These are phyloP conservation scores for Malurus melanocephalus DNA, from an alignment of 2,113 vertebrate genomes.

Conservation along the genomic window DNA sequence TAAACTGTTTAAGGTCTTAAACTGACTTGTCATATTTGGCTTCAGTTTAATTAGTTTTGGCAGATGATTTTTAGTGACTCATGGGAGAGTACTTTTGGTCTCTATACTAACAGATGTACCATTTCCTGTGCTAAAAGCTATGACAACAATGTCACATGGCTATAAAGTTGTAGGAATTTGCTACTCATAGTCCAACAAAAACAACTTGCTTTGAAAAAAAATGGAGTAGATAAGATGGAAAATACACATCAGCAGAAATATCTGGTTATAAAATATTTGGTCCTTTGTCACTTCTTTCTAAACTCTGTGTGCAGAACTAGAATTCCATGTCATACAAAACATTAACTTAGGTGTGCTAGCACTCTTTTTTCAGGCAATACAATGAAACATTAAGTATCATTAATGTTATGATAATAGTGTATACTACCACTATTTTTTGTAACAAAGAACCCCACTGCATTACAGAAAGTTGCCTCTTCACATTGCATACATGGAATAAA, in stretches of 20 bases:
- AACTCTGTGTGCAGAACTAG: not conserved
- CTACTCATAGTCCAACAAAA: conserved; percentile 56
- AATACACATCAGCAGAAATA: conserved; percentile 5
- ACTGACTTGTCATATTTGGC: conserved; percentile 84
- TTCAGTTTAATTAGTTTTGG: conserved; percentile 83
- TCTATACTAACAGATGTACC: conserved; percentile 72
- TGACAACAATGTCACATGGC: conserved; percentile 80
- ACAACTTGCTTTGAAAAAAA: conserved; percentile 5
- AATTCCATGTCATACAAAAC: not conserved
- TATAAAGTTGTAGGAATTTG: conserved; percentile 68
- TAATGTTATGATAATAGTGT: too few relatives aligned
- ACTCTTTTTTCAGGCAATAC: too few relatives aligned
- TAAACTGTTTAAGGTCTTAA: conserved; percentile 74
- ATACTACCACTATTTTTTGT: not conserved
- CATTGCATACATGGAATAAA: not conserved
- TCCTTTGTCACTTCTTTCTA: not conserved
- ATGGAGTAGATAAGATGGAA: conserved; percentile 32
- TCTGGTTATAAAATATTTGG: not conserved
- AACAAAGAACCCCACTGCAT: not conserved
- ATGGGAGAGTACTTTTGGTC: conserved; percentile 73
- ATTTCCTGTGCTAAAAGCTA: conserved; percentile 70
- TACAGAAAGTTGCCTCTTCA: not conserved
- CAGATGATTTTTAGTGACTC: conserved; percentile 77
- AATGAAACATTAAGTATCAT: too few relatives aligned
- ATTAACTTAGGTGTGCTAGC: not conserved